Evolutionary conservation across 1,140 invertebrate species (phyloP).

Genomic region (Medauroidea extradentata): DNA sequence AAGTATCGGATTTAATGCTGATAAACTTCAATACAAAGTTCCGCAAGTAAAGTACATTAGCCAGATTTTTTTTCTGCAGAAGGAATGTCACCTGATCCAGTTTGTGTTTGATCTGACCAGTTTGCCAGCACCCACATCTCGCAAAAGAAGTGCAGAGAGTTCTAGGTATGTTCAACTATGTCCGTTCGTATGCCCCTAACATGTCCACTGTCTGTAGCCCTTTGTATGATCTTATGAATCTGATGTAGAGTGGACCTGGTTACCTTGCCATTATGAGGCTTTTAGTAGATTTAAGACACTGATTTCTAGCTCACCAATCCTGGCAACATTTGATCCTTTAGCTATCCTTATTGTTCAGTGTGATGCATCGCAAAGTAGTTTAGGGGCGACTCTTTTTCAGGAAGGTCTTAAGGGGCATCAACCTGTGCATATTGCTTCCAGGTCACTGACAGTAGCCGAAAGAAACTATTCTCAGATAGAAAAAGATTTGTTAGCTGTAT

Average conservation of each 20-base stretch:
- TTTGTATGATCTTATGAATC: neutral
- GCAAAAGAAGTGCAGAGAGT: too few relatives aligned
- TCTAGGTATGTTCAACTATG: conserved; percentile 1
- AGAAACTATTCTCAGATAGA: conserved; percentile 30
- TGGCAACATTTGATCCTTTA: neutral
- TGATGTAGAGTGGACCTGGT: neutral
- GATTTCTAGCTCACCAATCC: neutral
- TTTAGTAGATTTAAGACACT: neutral
- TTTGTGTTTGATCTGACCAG: neutral
- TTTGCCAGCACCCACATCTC: neutral
- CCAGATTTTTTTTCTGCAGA: neutral
- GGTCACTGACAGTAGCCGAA: conserved; percentile 29
- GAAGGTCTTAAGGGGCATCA: conserved; percentile 19
- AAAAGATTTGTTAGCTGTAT: conserved; percentile 29
- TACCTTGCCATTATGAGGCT: neutral
- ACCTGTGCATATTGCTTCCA: conserved; percentile 18
- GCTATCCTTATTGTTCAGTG: neutral
- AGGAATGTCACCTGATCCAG: neutral
- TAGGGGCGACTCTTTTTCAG: neutral
- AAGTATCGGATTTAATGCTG: neutral
- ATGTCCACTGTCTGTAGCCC: neutral
- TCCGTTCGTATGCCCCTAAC: neutral
- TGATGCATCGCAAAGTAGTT: neutral
- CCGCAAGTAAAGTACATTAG: neutral
- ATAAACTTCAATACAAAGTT: neutral